A percentile compares a stretch with the other conserved stretches of the same genome.
These are phyloP conservation scores for Cecropterus lyciades DNA, from an alignment of 1,140 invertebrate species.

Conservation along the genomic window DNA sequence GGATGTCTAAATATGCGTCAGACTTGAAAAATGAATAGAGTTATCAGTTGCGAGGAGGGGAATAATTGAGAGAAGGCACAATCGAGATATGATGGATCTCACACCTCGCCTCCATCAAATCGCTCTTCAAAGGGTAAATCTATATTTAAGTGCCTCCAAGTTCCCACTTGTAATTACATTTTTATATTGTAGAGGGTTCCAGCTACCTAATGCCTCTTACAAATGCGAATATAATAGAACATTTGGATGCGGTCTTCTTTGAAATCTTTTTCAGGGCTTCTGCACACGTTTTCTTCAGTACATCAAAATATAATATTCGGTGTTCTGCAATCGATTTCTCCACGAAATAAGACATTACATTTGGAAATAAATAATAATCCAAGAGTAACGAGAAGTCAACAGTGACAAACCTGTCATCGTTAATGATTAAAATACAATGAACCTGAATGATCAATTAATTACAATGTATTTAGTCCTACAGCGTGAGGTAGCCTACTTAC, in stretches of 20 bases:
- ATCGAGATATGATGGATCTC: slow-evolving; percentile 80
- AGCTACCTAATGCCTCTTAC: slow-evolving; percentile 69
- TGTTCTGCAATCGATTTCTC: no score
- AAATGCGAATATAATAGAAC: slow-evolving; percentile 77
- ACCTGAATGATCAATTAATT: no score
- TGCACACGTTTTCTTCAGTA: slow-evolving; percentile 14
- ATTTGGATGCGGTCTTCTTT: slow-evolving; percentile 34
- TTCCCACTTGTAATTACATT: slow-evolving; percentile 79
- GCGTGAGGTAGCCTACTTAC: no score
- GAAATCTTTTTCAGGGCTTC: slow-evolving; percentile 45
- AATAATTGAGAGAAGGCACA: slow-evolving; percentile 75
- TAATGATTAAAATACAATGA: no score
- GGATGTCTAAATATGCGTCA: slow-evolving; percentile 48
- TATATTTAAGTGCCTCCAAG: slow-evolving; percentile 77
- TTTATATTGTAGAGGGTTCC: slow-evolving; percentile 71
- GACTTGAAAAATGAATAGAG: slow-evolving; percentile 76
- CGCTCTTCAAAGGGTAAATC: slow-evolving; percentile 79
- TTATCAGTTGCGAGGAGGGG: slow-evolving; percentile 63
- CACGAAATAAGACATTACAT: no score
- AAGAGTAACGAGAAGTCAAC: no score
- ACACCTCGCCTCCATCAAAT: slow-evolving; percentile 70
- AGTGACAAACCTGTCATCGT: no score
- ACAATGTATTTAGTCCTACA: no score
- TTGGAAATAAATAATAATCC: no score
- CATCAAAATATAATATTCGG: slow-evolving; percentile 1